phyloP scores from a whole-genome alignment of 2,888 invertebrate species.

The Cryptocheilus praepositus region DNA sequence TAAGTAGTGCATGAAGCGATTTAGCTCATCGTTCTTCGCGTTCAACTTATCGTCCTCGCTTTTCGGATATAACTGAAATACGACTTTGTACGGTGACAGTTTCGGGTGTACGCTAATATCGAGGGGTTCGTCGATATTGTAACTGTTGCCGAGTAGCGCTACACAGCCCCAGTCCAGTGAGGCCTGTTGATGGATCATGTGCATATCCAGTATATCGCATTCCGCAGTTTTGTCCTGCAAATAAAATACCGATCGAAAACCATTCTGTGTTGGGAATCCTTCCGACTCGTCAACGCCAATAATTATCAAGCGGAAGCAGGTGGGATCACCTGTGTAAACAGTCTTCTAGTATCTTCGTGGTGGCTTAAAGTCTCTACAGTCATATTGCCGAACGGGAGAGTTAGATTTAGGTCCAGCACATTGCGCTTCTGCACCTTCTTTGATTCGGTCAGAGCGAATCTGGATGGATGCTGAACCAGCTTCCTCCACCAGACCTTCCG shows the following conservation, averaged over 20 bases:
- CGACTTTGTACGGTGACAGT: constrained; percentile 86
- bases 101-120: constrained; percentile 81
- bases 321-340: constrained; percentile 50
- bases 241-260: no score
- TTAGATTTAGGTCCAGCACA: constrained; percentile 80
- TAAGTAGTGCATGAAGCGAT: constrained; percentile 78
- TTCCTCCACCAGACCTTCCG: constrained; percentile 92
- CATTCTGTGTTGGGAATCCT: no score
- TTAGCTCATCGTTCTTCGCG: constrained; percentile 73
- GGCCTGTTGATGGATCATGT: constrained; percentile 63
- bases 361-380: constrained; percentile 79
- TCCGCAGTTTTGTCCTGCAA: constrained; percentile 47
- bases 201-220: constrained; percentile 43
- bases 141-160: constrained; percentile 67
- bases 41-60: constrained; percentile 71
- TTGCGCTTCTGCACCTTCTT: constrained; percentile 72
- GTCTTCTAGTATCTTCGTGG: constrained; percentile 56
- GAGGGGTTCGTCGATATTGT: constrained; percentile 67
- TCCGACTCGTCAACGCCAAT: background rate
- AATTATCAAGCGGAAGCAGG: background rate
- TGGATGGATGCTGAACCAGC: constrained; percentile 79
- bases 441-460: constrained; percentile 81
- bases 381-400: constrained; percentile 80
- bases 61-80: constrained; percentile 77
- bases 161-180: constrained; percentile 71